A percentile compares a stretch with the other conserved stretches of the same genome.
Conservation (phyloP, 1,140 invertebrate species). For the Gonatopus flavifemur region DNA sequence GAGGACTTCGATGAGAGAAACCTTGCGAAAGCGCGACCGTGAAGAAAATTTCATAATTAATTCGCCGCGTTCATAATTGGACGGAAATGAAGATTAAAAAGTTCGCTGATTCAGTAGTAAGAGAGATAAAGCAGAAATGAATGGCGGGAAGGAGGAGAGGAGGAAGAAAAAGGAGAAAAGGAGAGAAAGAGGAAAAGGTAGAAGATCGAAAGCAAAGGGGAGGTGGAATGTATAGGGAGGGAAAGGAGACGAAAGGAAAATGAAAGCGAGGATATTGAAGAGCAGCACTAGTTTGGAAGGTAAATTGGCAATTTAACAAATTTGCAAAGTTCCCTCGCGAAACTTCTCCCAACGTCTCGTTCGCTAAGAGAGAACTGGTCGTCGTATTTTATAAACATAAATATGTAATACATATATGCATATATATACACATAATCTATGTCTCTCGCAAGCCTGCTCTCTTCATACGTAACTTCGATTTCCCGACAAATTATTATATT, state of each 20-base stretch:
- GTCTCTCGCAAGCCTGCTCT: slow-evolving; percentile 3
- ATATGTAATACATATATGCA: slow-evolving; percentile 18
- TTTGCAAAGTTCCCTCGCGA: slow-evolving; percentile 47
- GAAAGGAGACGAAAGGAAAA: slow-evolving; percentile 25
- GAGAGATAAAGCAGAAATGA: slow-evolving; percentile 22
- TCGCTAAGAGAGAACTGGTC: background rate
- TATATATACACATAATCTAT: too few relatives aligned
- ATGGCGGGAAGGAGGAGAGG: background rate
- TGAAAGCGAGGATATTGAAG: slow-evolving; percentile 23
- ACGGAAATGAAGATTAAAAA: slow-evolving; percentile 35
- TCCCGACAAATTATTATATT: too few relatives aligned
- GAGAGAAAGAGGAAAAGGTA: slow-evolving; percentile 11
- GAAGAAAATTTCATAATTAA: slow-evolving; percentile 43
- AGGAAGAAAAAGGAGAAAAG: background rate
- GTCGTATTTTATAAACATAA: slow-evolving; percentile 25
- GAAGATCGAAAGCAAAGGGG: slow-evolving; percentile 6
- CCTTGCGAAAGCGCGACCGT: slow-evolving; percentile 3
- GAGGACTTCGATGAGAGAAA: too few relatives aligned
- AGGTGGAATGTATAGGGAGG: background rate
- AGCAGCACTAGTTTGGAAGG: slow-evolving; percentile 48
- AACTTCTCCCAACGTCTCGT: slow-evolving; percentile 24
- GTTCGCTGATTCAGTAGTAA: slow-evolving; percentile 32
- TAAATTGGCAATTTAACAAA: slow-evolving; percentile 58
- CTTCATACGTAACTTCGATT: too few relatives aligned
- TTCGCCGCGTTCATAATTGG: slow-evolving; percentile 38